These are phyloP conservation scores for Scleropages formosus DNA, from an alignment of 2,797 vertebrate genomes.

Conservation along the genomic window DNA sequence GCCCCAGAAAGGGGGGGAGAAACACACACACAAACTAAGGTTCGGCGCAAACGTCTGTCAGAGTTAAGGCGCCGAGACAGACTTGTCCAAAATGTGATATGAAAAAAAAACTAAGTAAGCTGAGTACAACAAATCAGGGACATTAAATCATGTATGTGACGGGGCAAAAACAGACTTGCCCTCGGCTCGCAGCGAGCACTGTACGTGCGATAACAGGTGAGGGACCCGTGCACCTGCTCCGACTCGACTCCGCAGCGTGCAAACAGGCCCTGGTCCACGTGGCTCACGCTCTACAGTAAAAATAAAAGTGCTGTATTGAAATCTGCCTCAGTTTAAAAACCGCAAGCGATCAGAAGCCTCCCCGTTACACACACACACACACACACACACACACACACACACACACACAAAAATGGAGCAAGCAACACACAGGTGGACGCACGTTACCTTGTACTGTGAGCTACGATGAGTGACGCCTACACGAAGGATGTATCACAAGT, in stretches of 20 bases:
- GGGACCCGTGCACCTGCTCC: too few species aligned
- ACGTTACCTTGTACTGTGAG: too few species aligned
- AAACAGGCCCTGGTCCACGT: too few species aligned
- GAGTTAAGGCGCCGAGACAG: background rate
- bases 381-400: background rate
- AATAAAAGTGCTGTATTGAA: too few species aligned
- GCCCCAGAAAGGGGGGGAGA: background rate
- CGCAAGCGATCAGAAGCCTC: background rate
- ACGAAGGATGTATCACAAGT: too few species aligned
- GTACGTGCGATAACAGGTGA: background rate
- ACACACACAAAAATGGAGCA: too few species aligned
- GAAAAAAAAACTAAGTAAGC: background rate
- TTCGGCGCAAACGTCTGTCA: background rate
- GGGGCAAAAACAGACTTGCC: background rate
- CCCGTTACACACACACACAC: background rate
- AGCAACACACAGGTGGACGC: too few species aligned
- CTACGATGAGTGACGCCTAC: too few species aligned
- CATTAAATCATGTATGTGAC: background rate
- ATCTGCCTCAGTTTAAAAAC: too few species aligned
- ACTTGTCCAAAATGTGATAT: conserved; percentile 5
- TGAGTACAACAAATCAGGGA: background rate
- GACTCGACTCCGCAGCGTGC: too few species aligned
- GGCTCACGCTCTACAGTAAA: too few species aligned
- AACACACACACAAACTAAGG: background rate
- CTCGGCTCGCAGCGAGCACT: background rate